Base-by-base conservation (phyloP, 2,113 vertebrate species). In the Agapornis roseicollis region DNA sequence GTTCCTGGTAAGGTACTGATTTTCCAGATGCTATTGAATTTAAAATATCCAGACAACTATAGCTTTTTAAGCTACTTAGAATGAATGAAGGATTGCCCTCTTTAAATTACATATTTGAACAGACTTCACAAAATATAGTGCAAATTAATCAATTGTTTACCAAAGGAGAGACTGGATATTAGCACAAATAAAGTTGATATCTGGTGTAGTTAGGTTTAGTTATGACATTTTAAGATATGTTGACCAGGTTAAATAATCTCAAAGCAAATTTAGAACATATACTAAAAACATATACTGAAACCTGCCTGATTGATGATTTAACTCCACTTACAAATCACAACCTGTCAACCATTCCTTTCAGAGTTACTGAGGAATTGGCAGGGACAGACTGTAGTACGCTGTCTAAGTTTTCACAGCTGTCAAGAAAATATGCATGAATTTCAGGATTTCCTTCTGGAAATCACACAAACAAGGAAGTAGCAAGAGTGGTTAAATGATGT, bases 381-480 rank as follows among this genome's bases (percentile, higher is more conserved):
- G 83, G 53, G 53, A 25, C n/a, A 76, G 53, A 66, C 85, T 47
- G 42, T 56, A 25, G 53, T 91, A 39, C 18, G n/a, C n/a, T 64
- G n/a, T 66, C 81, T 23, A 70, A 78, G 79, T 66, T 90, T 94
- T 88, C 76, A 85, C 81, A 88, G 44, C 68, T 96, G 74, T 94
- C 85, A 91, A 90, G 77, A 96, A 97, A 92, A 92, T 85, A 61
- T 94, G 46, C 77, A n/a, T 89, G 47, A 87, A 90, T 91, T 74
- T 80, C 39, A 96, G 71, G 82, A 84, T 95, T 95, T 93, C 69
- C 72, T 89, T 66, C 60, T 88, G 70, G 56, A 96, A 94, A 96
- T 93, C 88, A 83, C 49, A 77, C 83, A 88, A 90, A 94, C 39
- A 83, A 92, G 65, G 73, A 96, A 87, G 39, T 53, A 78, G 79